phyloP scores from a whole-genome alignment of 2,797 vertebrate species.

The Mus spretus region DNA sequence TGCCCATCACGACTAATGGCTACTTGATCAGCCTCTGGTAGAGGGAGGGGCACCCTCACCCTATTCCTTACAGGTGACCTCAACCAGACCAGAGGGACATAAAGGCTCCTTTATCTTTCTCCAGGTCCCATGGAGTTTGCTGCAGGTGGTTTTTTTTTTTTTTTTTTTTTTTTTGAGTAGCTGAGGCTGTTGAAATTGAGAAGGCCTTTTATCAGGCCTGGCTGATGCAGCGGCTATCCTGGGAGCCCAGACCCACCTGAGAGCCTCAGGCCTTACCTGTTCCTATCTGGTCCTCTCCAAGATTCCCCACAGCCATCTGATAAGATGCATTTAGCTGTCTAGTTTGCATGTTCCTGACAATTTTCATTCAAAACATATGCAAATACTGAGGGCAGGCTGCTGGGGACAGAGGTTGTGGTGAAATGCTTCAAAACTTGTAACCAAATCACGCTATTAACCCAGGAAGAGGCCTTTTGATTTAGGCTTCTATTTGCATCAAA shows the following conservation, averaged over 20 bases:
- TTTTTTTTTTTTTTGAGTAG: background rate
- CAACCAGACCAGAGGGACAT: background rate
- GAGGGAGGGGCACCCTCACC: accelerated
- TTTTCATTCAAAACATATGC: slow-evolving; percentile 90
- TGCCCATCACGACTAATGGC: background rate
- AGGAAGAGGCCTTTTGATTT: slow-evolving; percentile 82
- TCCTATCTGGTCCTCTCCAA: slow-evolving; percentile 68
- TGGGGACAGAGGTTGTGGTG: slow-evolving; percentile 83
- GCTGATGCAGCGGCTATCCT: background rate
- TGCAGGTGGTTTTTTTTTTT: slow-evolving; percentile 65
- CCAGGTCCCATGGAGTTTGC: background rate
- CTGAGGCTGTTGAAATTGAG: slow-evolving; percentile 58
- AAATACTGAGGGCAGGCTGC: slow-evolving; percentile 87
- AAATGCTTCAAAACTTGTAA: slow-evolving; percentile 86
- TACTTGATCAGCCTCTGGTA: background rate
- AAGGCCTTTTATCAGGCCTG: slow-evolving; percentile 73
- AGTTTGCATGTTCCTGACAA: slow-evolving; percentile 89
- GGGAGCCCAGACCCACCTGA: background rate
- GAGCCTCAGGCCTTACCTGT: slow-evolving; percentile 47
- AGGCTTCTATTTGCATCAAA: slow-evolving; percentile 85
- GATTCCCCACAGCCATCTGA: slow-evolving; percentile 84
- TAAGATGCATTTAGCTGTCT: slow-evolving; percentile 85
- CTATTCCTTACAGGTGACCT: background rate
- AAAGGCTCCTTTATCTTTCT: slow-evolving; percentile 52
- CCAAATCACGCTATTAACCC: slow-evolving; percentile 86